Base-by-base conservation (phyloP, 23 tunicate species). In the Halocynthia aurantium region DNA sequence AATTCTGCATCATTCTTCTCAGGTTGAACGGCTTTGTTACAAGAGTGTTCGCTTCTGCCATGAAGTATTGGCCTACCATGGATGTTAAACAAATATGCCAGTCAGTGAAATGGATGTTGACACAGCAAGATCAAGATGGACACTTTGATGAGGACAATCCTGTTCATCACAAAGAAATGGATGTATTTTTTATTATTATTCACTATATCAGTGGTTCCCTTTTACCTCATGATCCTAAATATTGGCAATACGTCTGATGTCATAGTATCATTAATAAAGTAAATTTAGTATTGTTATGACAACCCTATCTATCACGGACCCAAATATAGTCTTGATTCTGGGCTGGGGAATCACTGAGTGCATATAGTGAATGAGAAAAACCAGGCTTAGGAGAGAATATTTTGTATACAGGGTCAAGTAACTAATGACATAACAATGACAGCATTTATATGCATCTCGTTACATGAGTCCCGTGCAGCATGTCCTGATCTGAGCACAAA, bases 391-490 rank as follows among this genome's bases (percentile, higher is more conserved):
- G 44, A n/a, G n/a, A n/a, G 44, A 31, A 31, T 31, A 31, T 68
- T 19, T 68, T 72, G 11, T 76, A n/a, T 58, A 58, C 49, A 63
- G 81, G 77, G 77, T 7, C 69, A 74, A 15, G 77, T 22, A 17
- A 74, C 72, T 8, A 78, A 75, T 8, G 50, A 51, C 8, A 56
- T 68, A 8, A 13, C 89, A 13, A 55, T 85, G 51, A 85, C 89
- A 50, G 83, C 89, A 8, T 85, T 78, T 82, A 83, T 85, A 22
- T 15, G 69, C 50, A 78, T 85, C 22, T 15, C 89, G 6, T 52
- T 85, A 63, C 5, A 72, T 17, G 84, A 85, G 10, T 65, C 80
- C 7, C 10, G 22, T 12, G 8, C 58, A 7, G 6, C 22, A 10
- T 77, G 82, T 22, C n/a, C 73, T 53, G 84, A 61, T 5, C 76